Base-by-base conservation (phyloP, 1,140 invertebrate genomes). In the Drosophila bifasciata region DNA sequence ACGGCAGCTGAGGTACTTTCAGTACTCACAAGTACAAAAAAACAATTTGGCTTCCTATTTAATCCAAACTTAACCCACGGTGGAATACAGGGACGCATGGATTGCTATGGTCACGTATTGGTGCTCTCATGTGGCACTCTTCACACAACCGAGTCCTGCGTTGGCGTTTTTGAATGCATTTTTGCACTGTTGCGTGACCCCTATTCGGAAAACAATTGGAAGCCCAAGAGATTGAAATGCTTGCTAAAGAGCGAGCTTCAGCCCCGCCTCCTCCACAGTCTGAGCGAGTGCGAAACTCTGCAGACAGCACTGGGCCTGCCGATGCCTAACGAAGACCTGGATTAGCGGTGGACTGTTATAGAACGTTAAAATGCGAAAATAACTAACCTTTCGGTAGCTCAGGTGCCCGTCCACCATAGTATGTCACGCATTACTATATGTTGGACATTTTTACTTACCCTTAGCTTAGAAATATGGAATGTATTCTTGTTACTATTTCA, bases 101-200 rank as follows among this genome's bases (percentile, higher is more conserved):
- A 94, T 83, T 90, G 92, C 1, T 94, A 95, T 76, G 95, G 95
- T 2, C 81, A 95, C n/a, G 92, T 94, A 1, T 48, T 94, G 16
- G 92, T 95, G 3, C 63, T 94, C 32, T 92, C 92, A 11, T 94
- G 94, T 91, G 95, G 95, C 6, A 94, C 94, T 0, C 70, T 95
- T 19, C 94, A 95, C 77, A 79, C 81, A 0, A 62, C 91, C 15
- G 69, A 91, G 9, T 58, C 68, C 21, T 94, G 94, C 32, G 89
- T 94, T 5, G 95, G 95, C 5, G 81, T 94, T n/a, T 95, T 95
- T 85, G 94, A 95, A 70, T 94, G 95, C 75, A 74, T 92, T 15
- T 95, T 95, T 90, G 93, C 93, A 5, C 74, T 95, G 13, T 85
- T 94, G 4, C 92, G 93, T 53, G 94, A 95, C 91, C 94, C 94